Evolutionary conservation across 2,888 invertebrate genomes (phyloP).

Genomic region (Caenorhabditis sulstoni): DNA sequence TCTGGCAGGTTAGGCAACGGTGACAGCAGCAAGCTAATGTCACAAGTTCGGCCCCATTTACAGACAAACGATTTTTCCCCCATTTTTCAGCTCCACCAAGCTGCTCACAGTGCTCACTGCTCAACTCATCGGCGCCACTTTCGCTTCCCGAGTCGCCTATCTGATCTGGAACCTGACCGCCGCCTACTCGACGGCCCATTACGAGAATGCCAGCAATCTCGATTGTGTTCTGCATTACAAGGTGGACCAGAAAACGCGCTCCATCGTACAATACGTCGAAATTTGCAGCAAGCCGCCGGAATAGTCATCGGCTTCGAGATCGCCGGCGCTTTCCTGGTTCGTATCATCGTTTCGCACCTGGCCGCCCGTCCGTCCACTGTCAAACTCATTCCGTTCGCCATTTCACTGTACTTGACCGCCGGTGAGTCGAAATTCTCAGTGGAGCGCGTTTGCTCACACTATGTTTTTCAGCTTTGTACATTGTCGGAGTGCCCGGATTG

Average conservation of each 20-base stretch:
- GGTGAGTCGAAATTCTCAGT: slow-evolving; percentile 55
- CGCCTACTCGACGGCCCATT: slow-evolving; percentile 69
- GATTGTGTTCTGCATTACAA: slow-evolving; percentile 74
- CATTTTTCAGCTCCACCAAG: slow-evolving; percentile 63
- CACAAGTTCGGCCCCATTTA: too few relatives aligned
- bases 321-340: slow-evolving; percentile 67
- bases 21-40: neutral
- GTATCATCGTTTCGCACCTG: slow-evolving; percentile 60
- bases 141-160: slow-evolving; percentile 73
- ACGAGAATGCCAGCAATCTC: slow-evolving; percentile 58
- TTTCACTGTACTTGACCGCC: slow-evolving; percentile 66
- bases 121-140: slow-evolving; percentile 73
- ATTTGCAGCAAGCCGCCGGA: slow-evolving; percentile 59
- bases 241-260: slow-evolving; percentile 46
- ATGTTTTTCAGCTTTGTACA: slow-evolving; percentile 68
- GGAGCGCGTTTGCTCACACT: too few relatives aligned
- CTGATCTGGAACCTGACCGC: slow-evolving; percentile 74
- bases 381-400: slow-evolving; percentile 64
- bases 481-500: slow-evolving; percentile 78
- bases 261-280: too few relatives aligned
- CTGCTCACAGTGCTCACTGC: slow-evolving; percentile 69
- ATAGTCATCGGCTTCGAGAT: slow-evolving; percentile 69
- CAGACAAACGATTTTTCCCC: slow-evolving; percentile 1
- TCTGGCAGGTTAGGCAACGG: too few relatives aligned
- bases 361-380: slow-evolving; percentile 47